Percentiles rank a stretch among this genome's conserved stretches.
Evolutionary conservation across 2,797 vertebrate species (phyloP).

Genomic region (Alca torda): DNA sequence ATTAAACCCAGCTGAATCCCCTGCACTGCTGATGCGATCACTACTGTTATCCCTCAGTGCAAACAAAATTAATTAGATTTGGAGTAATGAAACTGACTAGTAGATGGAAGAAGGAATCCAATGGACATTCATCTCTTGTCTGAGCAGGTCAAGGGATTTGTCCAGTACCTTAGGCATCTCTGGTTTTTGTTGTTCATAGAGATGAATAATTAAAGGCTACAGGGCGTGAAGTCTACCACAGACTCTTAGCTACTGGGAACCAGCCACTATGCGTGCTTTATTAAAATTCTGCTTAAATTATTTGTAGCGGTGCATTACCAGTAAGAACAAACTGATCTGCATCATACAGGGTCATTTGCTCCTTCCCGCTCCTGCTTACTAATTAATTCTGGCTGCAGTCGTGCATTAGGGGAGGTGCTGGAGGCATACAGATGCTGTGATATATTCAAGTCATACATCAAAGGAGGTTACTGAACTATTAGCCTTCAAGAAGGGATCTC

Average conservation of each 20-base stretch:
- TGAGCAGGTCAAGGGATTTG: conserved; percentile 51
- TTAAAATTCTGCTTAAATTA: conserved; percentile 72
- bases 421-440: conserved; percentile 66
- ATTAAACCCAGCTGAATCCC: neutral
- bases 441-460: conserved; percentile 74
- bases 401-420: conserved; percentile 68
- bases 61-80: conserved; percentile 44
- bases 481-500: conserved; percentile 70
- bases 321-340: conserved; percentile 58
- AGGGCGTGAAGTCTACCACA: conserved; percentile 33
- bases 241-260: conserved; percentile 42
- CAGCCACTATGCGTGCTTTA: conserved; percentile 32
- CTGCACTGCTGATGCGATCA: neutral
- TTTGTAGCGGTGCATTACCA: conserved; percentile 29
- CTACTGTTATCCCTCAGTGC: neutral
- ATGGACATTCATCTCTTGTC: conserved; percentile 42
- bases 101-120: conserved; percentile 18
- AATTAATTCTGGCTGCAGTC: conserved; percentile 71
- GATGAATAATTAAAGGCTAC: conserved; percentile 64
- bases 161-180: conserved; percentile 50
- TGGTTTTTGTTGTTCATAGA: conserved; percentile 19
- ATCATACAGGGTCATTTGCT: conserved; percentile 64
- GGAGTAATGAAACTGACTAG: conserved; percentile 9
- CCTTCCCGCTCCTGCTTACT: conserved; percentile 41
- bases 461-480: conserved; percentile 74